phyloP scores from a whole-genome alignment of 2,113 vertebrate genomes.

The Forbesichthys agassizii region DNA sequence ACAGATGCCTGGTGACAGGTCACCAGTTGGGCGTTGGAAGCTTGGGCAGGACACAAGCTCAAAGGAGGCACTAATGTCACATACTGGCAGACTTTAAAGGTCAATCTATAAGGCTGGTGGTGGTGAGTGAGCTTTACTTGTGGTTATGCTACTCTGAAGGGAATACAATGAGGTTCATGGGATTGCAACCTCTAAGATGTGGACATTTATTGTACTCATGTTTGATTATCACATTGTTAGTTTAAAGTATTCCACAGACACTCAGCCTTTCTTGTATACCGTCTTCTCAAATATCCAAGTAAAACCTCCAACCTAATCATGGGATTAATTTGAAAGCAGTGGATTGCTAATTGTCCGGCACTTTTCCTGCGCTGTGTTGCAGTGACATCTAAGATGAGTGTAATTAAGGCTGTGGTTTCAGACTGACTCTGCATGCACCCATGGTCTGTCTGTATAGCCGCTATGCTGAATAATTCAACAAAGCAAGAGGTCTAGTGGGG shows the following conservation, averaged over 20 bases:
- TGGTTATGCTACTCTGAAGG: background rate
- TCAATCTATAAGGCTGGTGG: background rate
- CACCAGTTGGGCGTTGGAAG: background rate
- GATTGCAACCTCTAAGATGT: background rate
- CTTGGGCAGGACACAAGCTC: background rate
- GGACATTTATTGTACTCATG: background rate
- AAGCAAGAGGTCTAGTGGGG: conserved; percentile 25
- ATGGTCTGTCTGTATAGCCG: conserved; percentile 8
- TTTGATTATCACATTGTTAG: too few relatives aligned
- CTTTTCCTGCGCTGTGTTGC: background rate
- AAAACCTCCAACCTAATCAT: background rate
- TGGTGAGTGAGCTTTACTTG: background rate
- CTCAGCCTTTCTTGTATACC: background rate
- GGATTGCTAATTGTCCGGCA: background rate
- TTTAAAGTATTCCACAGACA: background rate
- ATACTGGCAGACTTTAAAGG: background rate
- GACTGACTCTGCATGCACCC: conserved; percentile 11
- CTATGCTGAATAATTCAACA: conserved; percentile 65
- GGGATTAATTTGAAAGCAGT: background rate
- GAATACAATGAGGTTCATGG: background rate
- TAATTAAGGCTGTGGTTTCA: background rate
- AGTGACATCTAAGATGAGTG: background rate
- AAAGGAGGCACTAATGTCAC: background rate
- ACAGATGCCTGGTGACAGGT: background rate
- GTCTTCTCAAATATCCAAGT: background rate